phyloP scores from a whole-genome alignment of 1,140 invertebrate species.

The Helicoverpa zea region DNA sequence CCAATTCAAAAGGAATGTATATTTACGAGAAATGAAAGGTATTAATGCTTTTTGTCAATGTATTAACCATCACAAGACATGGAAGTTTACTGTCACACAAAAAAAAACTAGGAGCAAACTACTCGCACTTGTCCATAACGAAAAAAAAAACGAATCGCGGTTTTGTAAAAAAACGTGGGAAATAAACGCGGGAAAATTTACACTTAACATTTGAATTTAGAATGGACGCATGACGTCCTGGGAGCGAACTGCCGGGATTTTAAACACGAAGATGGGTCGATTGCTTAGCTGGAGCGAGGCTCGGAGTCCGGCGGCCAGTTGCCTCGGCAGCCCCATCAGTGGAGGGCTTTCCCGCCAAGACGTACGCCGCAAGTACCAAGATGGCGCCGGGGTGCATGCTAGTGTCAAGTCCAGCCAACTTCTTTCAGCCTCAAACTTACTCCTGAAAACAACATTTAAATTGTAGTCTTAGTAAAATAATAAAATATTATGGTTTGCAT shows the following conservation, averaged over 20 bases:
- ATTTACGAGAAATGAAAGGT: background rate
- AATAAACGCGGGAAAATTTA: conserved; percentile 42
- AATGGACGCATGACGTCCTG: conserved; percentile 56
- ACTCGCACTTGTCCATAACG: conserved; percentile 22
- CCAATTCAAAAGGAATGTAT: background rate
- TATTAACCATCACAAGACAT: conserved; percentile 34
- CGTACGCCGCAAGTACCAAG: conserved; percentile 71
- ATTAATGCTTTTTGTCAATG: conserved; percentile 5
- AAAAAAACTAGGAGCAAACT: conserved; percentile 33
- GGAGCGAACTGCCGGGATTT: conserved; percentile 61
- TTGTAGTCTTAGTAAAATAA: too few species aligned
- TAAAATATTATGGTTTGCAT: too few species aligned
- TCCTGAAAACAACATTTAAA: conserved; percentile 51
- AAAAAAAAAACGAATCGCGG: conserved; percentile 19
- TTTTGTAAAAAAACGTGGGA: background rate
- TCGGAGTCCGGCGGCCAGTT: conserved; percentile 64
- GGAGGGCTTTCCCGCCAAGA: conserved; percentile 69
- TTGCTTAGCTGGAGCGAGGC: conserved; percentile 67
- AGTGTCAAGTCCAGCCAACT: conserved; percentile 67
- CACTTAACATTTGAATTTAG: conserved; percentile 28
- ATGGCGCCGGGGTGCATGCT: conserved; percentile 63
- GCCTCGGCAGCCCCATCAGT: conserved; percentile 66
- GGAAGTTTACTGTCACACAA: conserved; percentile 28
- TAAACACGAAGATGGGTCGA: conserved; percentile 70
- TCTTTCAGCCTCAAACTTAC: conserved; percentile 56